These are phyloP conservation scores for Apis dorsata DNA, from an alignment of 1,140 invertebrate species.

Conservation along the genomic window DNA sequence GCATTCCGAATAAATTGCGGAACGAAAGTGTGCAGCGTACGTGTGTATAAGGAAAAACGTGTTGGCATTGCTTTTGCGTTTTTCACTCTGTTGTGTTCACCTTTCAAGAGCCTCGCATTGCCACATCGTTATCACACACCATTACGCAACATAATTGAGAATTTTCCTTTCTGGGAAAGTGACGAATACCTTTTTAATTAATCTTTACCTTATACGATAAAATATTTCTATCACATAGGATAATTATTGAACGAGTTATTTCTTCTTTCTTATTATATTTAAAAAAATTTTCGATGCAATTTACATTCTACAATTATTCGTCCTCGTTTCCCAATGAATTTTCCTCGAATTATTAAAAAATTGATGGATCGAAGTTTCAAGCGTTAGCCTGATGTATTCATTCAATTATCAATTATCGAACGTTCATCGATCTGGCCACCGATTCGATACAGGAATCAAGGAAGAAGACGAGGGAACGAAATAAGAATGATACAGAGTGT, in stretches of 20 bases:
- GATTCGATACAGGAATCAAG: neutral
- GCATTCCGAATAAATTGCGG: conserved; percentile 62
- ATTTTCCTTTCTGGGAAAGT: no score
- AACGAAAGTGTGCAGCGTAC: conserved; percentile 28
- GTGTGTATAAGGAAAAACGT: conserved; percentile 41
- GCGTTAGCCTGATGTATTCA: neutral
- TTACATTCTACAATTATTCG: no score
- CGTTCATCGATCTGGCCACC: neutral
- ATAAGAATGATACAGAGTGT: neutral
- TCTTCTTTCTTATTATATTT: no score
- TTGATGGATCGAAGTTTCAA: neutral
- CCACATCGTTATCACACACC: neutral
- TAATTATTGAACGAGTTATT: no score
- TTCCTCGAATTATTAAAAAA: neutral
- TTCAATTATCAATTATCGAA: neutral
- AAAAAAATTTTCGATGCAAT: no score
- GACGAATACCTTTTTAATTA: no score
- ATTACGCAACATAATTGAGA: no score
- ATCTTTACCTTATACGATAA: no score
- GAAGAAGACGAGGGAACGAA: neutral
- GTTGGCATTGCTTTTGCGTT: conserved; percentile 37
- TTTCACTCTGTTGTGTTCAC: conserved; percentile 15
- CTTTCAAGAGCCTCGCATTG: conserved; percentile 12
- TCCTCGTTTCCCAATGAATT: no score
- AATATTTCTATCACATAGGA: no score